A percentile compares a stretch with the other conserved stretches of the same genome.
These are phyloP conservation scores for Cyphomyrus discorhynchus DNA, from an alignment of 2,113 vertebrate species.

Conservation along the genomic window DNA sequence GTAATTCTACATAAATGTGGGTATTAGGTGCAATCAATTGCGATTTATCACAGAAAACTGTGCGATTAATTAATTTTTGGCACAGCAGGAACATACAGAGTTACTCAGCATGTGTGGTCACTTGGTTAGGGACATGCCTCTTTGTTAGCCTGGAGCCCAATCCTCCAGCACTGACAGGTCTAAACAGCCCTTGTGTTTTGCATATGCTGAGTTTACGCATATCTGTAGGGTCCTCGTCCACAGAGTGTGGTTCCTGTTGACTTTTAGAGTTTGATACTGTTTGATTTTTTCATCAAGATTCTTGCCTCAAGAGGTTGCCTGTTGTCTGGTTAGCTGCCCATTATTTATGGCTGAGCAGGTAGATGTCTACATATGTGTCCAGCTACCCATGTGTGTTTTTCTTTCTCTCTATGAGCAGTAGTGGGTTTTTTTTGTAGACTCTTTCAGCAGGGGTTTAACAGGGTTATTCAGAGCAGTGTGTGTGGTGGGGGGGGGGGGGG, in stretches of 20 bases:
- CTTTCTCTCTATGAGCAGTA: neutral
- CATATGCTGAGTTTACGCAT: slow-evolving; percentile 84
- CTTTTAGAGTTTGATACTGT: slow-evolving; percentile 88
- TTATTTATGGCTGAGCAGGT: slow-evolving; percentile 49
- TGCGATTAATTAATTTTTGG: neutral
- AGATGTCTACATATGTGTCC: neutral
- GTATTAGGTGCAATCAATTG: too few relatives aligned
- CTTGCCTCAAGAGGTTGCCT: slow-evolving; percentile 65
- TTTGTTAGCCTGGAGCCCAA: neutral
- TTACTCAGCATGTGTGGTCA: neutral
- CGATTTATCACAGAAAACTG: too few relatives aligned
- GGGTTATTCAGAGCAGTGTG: slow-evolving; percentile 15
- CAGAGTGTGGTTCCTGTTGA: slow-evolving; percentile 79
- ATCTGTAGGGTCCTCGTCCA: slow-evolving; percentile 88
- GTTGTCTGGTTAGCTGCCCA: slow-evolving; percentile 65
- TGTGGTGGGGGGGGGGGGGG: slow-evolving; percentile 10
- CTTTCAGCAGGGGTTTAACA: slow-evolving; percentile 9
- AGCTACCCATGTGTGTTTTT: neutral
- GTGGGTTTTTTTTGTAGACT: slow-evolving; percentile 8
- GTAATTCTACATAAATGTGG: too few relatives aligned
- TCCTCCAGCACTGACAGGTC: slow-evolving; percentile 47
- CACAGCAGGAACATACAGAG: neutral
- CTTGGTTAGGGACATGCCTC: neutral
- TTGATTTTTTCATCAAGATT: slow-evolving; percentile 87
- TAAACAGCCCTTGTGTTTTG: slow-evolving; percentile 65